Conservation (phyloP, 2,113 vertebrate species). For the Tragelaphus scriptus region DNA sequence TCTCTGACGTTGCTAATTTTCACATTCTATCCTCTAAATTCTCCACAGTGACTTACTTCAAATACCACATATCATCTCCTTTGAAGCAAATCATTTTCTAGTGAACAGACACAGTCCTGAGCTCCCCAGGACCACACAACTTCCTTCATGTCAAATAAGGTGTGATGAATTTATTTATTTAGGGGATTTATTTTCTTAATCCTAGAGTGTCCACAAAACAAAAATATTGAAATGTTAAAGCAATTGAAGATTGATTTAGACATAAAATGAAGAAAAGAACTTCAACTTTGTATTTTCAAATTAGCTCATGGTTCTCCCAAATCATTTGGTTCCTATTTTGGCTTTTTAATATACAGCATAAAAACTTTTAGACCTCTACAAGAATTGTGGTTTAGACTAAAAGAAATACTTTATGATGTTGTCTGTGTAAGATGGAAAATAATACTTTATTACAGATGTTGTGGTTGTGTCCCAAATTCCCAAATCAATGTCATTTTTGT, state of each 20-base stretch:
- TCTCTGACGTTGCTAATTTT: neutral
- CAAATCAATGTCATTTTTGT: slow-evolving; percentile 58
- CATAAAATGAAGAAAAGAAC: slow-evolving; percentile 33
- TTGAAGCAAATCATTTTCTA: neutral
- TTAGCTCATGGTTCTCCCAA: slow-evolving; percentile 15
- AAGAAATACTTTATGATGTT: slow-evolving; percentile 37
- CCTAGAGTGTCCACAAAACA: neutral
- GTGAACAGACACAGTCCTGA: neutral
- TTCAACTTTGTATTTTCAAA: slow-evolving; percentile 47
- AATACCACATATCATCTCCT: neutral
- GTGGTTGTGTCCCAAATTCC: slow-evolving; percentile 44
- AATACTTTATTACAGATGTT: slow-evolving; percentile 51
- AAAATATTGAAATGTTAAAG: slow-evolving; percentile 37
- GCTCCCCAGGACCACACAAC: neutral
- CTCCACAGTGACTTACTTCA: neutral
- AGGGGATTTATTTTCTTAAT: slow-evolving; percentile 23
- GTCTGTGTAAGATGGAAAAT: slow-evolving; percentile 38
- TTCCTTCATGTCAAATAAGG: neutral
- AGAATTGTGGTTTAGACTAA: slow-evolving; percentile 53
- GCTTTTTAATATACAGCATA: slow-evolving; percentile 46
- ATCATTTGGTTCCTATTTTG: slow-evolving; percentile 64
- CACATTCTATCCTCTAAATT: neutral
- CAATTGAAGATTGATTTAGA: slow-evolving; percentile 57
- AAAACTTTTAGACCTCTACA: slow-evolving; percentile 41
- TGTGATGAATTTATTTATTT: neutral